Conservation (phyloP, 2,797 vertebrate species). For the Protonibea diacanthus region DNA sequence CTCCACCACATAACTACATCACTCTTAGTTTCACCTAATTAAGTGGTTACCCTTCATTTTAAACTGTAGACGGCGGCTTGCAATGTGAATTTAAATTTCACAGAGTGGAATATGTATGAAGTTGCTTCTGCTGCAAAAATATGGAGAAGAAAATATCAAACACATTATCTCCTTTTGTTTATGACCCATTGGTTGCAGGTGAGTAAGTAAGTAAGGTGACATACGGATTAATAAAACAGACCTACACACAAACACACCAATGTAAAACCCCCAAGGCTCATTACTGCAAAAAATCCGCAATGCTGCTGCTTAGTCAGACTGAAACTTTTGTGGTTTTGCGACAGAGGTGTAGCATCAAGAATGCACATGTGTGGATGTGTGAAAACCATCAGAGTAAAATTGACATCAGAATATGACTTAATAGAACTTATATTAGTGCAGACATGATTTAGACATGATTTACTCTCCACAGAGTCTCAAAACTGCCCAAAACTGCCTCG, state of each 20-base stretch:
- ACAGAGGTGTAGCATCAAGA: constrained; percentile 11
- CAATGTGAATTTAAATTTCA: background rate
- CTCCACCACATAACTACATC: background rate
- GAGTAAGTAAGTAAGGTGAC: background rate
- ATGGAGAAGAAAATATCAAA: too few relatives aligned
- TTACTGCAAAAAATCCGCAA: constrained; percentile 39
- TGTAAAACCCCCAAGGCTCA: background rate
- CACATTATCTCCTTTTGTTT: background rate
- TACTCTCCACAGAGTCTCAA: background rate
- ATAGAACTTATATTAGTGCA: background rate
- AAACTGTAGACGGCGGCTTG: background rate
- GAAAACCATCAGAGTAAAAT: constrained; percentile 20
- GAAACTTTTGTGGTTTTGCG: constrained; percentile 65
- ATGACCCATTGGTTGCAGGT: background rate
- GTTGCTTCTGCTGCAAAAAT: background rate
- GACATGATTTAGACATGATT: background rate
- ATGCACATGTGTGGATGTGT: background rate
- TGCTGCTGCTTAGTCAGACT: background rate
- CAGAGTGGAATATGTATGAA: background rate
- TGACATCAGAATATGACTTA: background rate
- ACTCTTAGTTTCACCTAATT: background rate
- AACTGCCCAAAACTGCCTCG: background rate
- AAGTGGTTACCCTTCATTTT: background rate
- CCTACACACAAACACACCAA: background rate
- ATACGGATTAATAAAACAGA: background rate